phyloP scores from a whole-genome alignment of 2,888 invertebrate species.

The Fissipunctia ypsillon region DNA sequence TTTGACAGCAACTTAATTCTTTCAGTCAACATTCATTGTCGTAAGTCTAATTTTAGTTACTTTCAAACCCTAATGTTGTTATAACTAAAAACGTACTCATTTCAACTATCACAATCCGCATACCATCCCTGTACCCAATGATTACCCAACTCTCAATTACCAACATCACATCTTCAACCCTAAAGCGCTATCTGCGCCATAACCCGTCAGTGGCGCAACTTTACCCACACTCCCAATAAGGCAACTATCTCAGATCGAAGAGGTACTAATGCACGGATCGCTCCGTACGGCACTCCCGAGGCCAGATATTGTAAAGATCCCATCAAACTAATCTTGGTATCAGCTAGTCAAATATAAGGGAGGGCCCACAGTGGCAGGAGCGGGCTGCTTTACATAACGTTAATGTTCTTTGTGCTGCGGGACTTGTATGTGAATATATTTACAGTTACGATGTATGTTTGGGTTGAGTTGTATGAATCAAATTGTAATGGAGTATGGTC shows the following conservation, averaged over 20 bases:
- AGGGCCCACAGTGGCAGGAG: constrained; percentile 25
- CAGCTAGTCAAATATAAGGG: constrained; percentile 73
- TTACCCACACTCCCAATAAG: constrained; percentile 52
- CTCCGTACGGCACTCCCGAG: constrained; percentile 62
- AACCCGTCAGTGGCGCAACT: constrained; percentile 33
- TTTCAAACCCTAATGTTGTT: background rate
- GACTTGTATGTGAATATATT: constrained; percentile 35
- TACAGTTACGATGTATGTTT: background rate
- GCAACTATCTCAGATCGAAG: constrained; percentile 61
- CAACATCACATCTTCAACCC: constrained; percentile 40
- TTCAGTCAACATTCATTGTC: background rate
- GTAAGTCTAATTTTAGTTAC: background rate
- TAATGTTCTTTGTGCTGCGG: constrained; percentile 33
- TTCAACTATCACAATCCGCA: constrained; percentile 28
- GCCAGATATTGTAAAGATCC: constrained; percentile 73
- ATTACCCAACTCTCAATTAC: constrained; percentile 35
- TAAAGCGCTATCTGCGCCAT: constrained; percentile 36
- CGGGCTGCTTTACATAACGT: constrained; percentile 44
- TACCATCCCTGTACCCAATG: constrained; percentile 12
- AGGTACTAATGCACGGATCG: constrained; percentile 58
- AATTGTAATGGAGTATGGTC: background rate
- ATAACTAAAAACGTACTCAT: background rate
- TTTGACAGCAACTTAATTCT: background rate
- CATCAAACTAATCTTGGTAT: constrained; percentile 73
- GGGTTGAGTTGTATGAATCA: background rate